A percentile compares a stretch with the other conserved stretches of the same genome.
Evolutionary conservation across 2,113 vertebrate species (phyloP).

Genomic region (Oreochromis spilurus): DNA sequence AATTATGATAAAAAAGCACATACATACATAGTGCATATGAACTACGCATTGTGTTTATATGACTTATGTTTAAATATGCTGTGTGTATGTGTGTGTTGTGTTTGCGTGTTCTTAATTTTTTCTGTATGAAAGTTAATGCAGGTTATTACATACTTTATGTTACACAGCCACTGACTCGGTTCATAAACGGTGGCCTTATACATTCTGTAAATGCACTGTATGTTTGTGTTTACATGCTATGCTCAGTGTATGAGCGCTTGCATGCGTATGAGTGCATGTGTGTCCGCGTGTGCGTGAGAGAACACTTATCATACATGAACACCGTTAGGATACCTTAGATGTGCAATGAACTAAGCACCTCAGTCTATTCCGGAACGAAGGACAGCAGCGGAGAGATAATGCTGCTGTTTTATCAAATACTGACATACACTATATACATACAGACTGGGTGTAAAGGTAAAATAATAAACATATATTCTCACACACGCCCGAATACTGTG

Average conservation of each 20-base stretch:
- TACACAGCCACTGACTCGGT: slow-evolving; percentile 43
- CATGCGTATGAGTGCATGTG: neutral
- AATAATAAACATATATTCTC: slow-evolving; percentile 38
- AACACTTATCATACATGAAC: slow-evolving; percentile 31
- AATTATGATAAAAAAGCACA: slow-evolving; percentile 35
- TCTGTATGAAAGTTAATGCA: slow-evolving; percentile 40
- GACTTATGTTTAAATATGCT: slow-evolving; percentile 1
- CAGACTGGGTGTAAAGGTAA: slow-evolving; percentile 49
- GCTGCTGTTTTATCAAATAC: slow-evolving; percentile 35
- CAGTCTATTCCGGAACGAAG: slow-evolving; percentile 8
- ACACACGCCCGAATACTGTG: slow-evolving; percentile 24
- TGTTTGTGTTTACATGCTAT: slow-evolving; percentile 40
- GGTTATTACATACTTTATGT: slow-evolving; percentile 42
- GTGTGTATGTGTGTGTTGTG: neutral
- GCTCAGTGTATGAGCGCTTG: neutral
- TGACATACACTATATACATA: slow-evolving; percentile 60
- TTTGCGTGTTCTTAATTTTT: slow-evolving; percentile 16
- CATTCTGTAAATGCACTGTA: slow-evolving; percentile 32
- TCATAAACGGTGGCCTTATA: slow-evolving; percentile 34
- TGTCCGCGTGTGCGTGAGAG: slow-evolving; percentile 2
- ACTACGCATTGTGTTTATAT: slow-evolving; percentile 1
- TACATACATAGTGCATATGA: slow-evolving; percentile 50
- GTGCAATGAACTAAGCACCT: slow-evolving; percentile 3
- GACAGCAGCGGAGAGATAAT: neutral
- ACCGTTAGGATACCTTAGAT: slow-evolving; percentile 7